These are phyloP conservation scores for Drosophila tropicalis DNA, from an alignment of 1,140 invertebrate genomes.

Conservation along the genomic window DNA sequence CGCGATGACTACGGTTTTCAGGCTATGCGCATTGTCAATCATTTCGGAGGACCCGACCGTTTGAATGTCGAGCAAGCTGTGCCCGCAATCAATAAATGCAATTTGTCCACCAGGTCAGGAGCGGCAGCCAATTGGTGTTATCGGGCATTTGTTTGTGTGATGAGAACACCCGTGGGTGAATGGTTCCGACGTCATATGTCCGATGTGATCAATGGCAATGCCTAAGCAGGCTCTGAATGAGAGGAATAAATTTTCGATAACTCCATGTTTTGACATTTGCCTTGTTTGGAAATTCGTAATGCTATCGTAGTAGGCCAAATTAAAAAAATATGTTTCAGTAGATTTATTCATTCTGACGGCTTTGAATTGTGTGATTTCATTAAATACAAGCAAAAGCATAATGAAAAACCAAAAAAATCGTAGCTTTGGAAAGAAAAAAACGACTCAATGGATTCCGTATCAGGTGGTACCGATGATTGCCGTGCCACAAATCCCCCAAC, in stretches of 20 bases:
- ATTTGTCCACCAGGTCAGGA: constrained; percentile 4
- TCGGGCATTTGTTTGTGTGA: constrained; percentile 34
- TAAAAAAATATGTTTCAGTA: constrained; percentile 44
- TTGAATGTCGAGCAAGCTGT: constrained; percentile 31
- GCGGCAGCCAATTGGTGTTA: constrained; percentile 28
- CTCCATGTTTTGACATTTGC: too few relatives aligned
- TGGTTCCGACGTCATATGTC: constrained; percentile 42
- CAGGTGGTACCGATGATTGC: constrained; percentile 25
- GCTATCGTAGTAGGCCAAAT: constrained; percentile 59
- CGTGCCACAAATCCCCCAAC: not conserved
- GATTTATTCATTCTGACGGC: constrained; percentile 29
- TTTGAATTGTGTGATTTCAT: constrained; percentile 39
- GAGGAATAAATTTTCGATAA: not conserved
- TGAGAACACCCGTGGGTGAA: constrained; percentile 33
- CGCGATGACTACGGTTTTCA: constrained; percentile 32
- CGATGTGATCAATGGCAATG: constrained; percentile 46
- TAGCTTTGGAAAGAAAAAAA: constrained; percentile 39
- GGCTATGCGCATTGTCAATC: constrained; percentile 19
- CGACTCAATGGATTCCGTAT: constrained; percentile 32
- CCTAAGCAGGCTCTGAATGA: constrained; percentile 12
- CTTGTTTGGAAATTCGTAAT: not conserved
- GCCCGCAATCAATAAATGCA: constrained; percentile 31
- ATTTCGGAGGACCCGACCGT: constrained; percentile 15
- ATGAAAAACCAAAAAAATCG: constrained; percentile 51
- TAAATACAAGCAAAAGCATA: constrained; percentile 18